These are phyloP conservation scores for Arizona elegans DNA, from an alignment of 2,113 vertebrate species.

Conservation along the genomic window DNA sequence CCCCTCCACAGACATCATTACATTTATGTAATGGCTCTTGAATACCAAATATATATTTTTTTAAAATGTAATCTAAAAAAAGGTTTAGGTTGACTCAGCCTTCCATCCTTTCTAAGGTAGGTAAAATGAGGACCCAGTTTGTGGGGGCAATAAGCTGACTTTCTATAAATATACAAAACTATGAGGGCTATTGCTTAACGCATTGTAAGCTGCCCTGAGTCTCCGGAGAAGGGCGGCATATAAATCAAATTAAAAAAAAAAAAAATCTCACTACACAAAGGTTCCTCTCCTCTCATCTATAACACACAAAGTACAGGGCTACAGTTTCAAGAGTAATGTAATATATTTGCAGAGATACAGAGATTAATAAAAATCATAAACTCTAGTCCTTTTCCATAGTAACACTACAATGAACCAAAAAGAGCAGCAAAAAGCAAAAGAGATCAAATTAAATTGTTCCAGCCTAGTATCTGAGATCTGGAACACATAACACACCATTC, in stretches of 20 bases:
- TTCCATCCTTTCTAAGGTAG: no score
- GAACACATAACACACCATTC: background rate
- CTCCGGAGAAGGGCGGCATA: no score
- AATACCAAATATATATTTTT: background rate
- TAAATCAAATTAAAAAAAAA: no score
- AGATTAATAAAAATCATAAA: background rate
- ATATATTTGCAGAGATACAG: background rate
- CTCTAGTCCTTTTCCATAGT: background rate
- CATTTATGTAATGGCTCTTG: background rate
- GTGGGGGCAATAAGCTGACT: no score
- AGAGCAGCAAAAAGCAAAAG: background rate
- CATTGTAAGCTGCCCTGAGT: no score
- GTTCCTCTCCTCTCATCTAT: background rate
- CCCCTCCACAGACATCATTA: background rate
- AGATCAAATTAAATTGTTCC: background rate
- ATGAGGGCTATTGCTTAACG: no score
- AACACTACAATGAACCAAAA: background rate
- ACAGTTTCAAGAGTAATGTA: background rate
- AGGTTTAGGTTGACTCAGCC: no score
- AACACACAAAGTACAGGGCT: background rate
- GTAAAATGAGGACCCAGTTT: no score
- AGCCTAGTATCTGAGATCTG: background rate
- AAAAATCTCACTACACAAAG: background rate
- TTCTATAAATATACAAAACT: no score
- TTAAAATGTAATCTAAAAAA: background rate